Base-by-base conservation (phyloP, 1,140 invertebrate genomes). In the Drosophila paulistorum region DNA sequence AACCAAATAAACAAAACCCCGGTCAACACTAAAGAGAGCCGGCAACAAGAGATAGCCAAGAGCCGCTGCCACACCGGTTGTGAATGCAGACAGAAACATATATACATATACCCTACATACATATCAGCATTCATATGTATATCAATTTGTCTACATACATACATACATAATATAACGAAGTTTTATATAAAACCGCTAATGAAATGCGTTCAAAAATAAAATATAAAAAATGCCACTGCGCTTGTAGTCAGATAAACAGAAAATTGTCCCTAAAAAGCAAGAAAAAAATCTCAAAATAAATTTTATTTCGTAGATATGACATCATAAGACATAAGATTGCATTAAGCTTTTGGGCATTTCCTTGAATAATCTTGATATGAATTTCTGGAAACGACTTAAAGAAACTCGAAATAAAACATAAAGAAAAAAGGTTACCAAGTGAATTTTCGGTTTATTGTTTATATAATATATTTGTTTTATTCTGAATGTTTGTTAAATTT, bases 161-260 rank as follows among this genome's bases (percentile, higher is more conserved):
- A 20, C 33, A 42, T 45, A 45, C 17, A 59, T 48, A 23, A 17
- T 42, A 83, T 85, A 51, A 9, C 17, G 17, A 51, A 20, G 45
- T 51, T 51, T 51, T 51, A 51, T 51, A 23, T 20, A 73, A 69
- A 64, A 73, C 51, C 64, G 61, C 76, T 79, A 75, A 85, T 82
- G 60, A 86, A 86, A 83, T 86, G 79, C 84, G 80, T 83, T 83
- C 74, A 86, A 82, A 86, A 51, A 51, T 23, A 14, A 51, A 23
- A 51, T 11, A 51, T 51, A 37, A 58, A 13, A 58, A 79, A 83
- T 26, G 68, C 83, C 81, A 75, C 82, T 72, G 74, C 68, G 79
- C 79, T 72, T 70, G 70, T 66, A 45, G 65, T 54, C 77, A 65
- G 81, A 84, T 84, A 84, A 78, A 78, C 45, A 66, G 61, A 26